Evolutionary conservation across 2,888 invertebrate genomes (phyloP), one percentile per base, ranked within the genome.

Genomic region (Drosophila colorata): DNA sequence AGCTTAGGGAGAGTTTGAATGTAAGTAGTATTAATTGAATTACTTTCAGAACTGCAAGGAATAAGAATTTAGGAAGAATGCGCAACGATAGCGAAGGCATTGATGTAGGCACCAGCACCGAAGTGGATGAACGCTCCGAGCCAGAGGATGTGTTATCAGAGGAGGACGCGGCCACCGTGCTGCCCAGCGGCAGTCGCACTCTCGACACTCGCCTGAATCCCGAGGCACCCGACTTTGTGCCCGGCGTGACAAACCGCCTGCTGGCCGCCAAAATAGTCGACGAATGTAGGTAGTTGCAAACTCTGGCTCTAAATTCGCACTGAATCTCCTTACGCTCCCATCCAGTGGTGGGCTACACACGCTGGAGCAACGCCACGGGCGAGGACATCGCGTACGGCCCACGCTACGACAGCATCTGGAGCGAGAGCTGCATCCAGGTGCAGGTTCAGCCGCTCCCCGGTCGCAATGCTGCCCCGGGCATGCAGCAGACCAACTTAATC

Each of bases 151-250:
- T 16, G 5, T 35, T 13, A 2, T 13, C 20, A 4, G 47, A 33
- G 46, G 64, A 28, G n/a, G 28, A 43, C 13, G 41, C 23, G 7
- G 9, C 14, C 5, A 9, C 2, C 1, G 11, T 53, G 13, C 48
- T 28, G 44, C 69, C 78, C 13, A 46, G 52, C n/a, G 60, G 51
- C 33, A 66, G 72, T 53, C 68, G 57, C 51, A 57, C 53, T 4
- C 16, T 66, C 31, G 78, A 74, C 41, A 71, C 47, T 6, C 85
- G 87, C 14, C 60, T 85, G 5, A 85, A 85, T 55, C 85, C 85
- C 1, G 48, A 87, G 18, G 85, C 90, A 2, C 71, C 84, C 2
- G 88, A 67, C 9, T 85, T 85, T 60, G 80, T 85, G 43, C 85
- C 85, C 6, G 51, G 60, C n/a, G 5, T 72, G 7, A 23, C 55